Base-by-base conservation (phyloP, 1,140 invertebrate species). In the Drosophila triauraria region DNA sequence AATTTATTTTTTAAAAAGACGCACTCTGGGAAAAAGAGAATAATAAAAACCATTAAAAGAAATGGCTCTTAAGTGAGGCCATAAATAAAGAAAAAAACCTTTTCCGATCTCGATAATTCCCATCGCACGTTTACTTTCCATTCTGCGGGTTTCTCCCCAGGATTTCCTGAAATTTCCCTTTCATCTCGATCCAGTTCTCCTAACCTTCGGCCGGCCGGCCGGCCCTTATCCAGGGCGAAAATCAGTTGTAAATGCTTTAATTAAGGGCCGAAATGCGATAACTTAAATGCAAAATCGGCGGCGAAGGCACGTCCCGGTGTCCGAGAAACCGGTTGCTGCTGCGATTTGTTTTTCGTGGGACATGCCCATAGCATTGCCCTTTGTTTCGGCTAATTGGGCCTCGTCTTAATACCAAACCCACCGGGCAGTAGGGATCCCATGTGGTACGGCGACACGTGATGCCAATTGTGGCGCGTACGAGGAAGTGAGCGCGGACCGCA, bases 161-260 rank as follows among this genome's bases (percentile, higher is more conserved):
- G 53, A 68, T 68, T 76, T 76, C 71, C 54, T 50, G n/a, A 47
- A 25, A 43, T 38, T 40, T 50, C 46, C 60, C 59, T 76, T 76
- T 65, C 53, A 75, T 75, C 60, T 76, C 47, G 27, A 53, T 53
- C 54, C 44, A 71, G 67, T 56, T 70, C 53, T 40, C 40, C 63
- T 61, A 78, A 78, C 75, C 75, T 78, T 79, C 53, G 23, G 51
- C 32, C 77, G 40, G 27, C 32, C 15, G 48, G 47, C 32, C 12
- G 47, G 46, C 69, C 56, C 65, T 82, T 87, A 86, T 82, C 79
- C 67, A 44, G 43, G 59, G 46, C 62, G 53, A 53, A 48, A 75
- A 88, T 90, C 85, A 65, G 85, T 72, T 88, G 84, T 90, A 88
- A 88, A 72, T 72, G 68, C 80, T 71, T 88, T 81, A 88, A 88